Base-by-base conservation (phyloP, 2,797 vertebrate genomes). In the Chromis chromis region DNA sequence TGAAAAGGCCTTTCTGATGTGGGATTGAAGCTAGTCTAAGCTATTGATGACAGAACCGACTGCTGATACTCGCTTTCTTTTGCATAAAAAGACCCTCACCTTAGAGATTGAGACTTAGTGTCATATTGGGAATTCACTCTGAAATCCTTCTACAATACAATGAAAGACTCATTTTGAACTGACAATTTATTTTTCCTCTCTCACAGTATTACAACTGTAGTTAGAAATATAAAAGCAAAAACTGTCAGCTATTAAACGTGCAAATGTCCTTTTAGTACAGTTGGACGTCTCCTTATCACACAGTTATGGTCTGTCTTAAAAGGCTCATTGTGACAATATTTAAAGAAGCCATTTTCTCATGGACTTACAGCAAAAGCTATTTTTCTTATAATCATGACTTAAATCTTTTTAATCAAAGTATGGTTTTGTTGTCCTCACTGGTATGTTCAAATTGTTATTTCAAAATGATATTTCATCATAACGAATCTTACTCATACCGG, bases 1-100 rank as follows among this genome's bases (percentile, higher is more conserved):
- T 85, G 74, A 87, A 86, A 75, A 50, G 33, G 22, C 22, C 50
- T 56, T 73, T 84, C 77, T 83, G 77, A 90, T 83, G 88, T 80
- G 46, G 46, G 60, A 79, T 78, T 84, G 74, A 78, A 81, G 71
- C 74, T 56, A 17, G 65, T 70, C 68, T 73, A 63, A 85, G 75
- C 58, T 65, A 59, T 22, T 65, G 70, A 53, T 65, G 67, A 62
- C 27, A 39, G 66, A 65, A 55, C 31, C 19, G 61, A 31, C 72
- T 68, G 69, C 78, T 82, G 84, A 86, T 83, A 80, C 69, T 74
- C 28, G 10, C 54, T 78, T 67, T 14, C 13, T 17, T 27, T 59
- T 56, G 11, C 21, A 62, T 50, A 6, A 76, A 75, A 70, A 61
- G 17, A 56, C 24, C 28, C 21, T 48, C 46, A 40, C 22, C 25